These are phyloP conservation scores for Pocillopora grandis DNA, from an alignment of 92 coral and sea anemone species.

Conservation along the genomic window DNA sequence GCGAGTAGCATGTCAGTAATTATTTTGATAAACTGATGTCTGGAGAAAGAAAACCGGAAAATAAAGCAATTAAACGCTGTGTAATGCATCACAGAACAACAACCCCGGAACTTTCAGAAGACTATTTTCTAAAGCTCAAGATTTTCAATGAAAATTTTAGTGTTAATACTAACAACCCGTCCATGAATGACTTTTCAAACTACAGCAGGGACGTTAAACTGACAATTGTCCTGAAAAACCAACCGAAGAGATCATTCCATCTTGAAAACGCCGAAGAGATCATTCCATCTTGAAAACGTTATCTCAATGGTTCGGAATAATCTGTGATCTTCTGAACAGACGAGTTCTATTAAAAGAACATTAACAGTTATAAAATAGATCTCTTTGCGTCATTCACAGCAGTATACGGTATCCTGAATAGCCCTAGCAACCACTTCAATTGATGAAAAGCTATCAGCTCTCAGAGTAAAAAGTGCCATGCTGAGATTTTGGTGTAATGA, in stretches of 20 bases:
- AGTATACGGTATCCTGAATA: slow-evolving; percentile 3
- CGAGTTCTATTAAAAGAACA: slow-evolving; percentile 35
- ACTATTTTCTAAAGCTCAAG: background rate
- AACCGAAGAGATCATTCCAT: background rate
- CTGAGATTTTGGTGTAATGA: no score
- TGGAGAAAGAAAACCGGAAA: slow-evolving; percentile 27
- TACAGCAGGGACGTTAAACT: background rate
- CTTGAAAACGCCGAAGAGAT: slow-evolving; percentile 1
- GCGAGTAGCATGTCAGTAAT: slow-evolving; percentile 23
- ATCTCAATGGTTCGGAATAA: slow-evolving; percentile 15
- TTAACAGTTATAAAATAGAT: slow-evolving; percentile 23
- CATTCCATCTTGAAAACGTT: slow-evolving; percentile 30
- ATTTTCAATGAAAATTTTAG: no score
- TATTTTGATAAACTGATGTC: slow-evolving; percentile 25
- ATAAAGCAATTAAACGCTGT: background rate
- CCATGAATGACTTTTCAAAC: background rate
- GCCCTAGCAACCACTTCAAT: slow-evolving; percentile 4
- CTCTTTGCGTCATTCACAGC: slow-evolving; percentile 22
- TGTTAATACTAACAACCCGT: no score
- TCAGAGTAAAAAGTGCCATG: no score
- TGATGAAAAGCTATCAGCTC: background rate
- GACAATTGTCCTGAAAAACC: background rate
- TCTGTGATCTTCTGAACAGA: slow-evolving; percentile 24
- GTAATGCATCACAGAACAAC: slow-evolving; percentile 3
- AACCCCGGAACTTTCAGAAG: background rate